These are phyloP conservation scores for Aleiodes sp. DNA, from an alignment of 1,140 invertebrate species.

Conservation along the genomic window DNA sequence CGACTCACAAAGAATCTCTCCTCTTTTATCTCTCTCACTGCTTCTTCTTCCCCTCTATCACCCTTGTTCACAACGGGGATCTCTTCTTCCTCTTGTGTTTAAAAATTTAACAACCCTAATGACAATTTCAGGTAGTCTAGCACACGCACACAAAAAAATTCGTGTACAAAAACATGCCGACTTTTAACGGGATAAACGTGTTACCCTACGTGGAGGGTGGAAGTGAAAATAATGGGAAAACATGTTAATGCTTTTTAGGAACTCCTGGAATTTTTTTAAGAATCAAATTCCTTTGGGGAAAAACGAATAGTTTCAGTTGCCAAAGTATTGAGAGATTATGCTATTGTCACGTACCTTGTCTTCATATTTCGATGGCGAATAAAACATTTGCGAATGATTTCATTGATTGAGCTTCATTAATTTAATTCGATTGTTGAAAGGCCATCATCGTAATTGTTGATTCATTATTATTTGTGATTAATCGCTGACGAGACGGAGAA, in stretches of 20 bases:
- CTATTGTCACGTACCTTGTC: too few relatives aligned
- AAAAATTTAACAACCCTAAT: conserved; percentile 18
- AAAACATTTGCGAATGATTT: too few relatives aligned
- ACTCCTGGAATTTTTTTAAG: not conserved
- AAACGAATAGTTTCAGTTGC: too few relatives aligned
- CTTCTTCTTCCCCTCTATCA: not conserved
- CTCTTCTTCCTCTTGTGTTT: conserved; percentile 11
- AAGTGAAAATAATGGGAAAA: not conserved
- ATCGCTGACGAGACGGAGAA: too few relatives aligned
- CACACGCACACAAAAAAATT: too few relatives aligned
- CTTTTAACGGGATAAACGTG: conserved; percentile 16
- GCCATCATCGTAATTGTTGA: too few relatives aligned
- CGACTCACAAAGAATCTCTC: not conserved
- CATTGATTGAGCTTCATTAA: too few relatives aligned
- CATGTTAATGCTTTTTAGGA: conserved; percentile 24
- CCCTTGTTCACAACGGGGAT: not conserved
- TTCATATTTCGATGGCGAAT: too few relatives aligned
- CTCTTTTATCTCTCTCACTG: not conserved
- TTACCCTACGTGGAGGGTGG: not conserved
- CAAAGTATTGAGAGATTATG: too few relatives aligned
- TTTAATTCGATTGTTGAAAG: too few relatives aligned
- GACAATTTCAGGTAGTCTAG: conserved; percentile 34
- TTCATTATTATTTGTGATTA: too few relatives aligned
- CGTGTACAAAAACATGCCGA: conserved; percentile 20
- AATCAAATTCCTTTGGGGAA: too few relatives aligned